Conservation (phyloP, 2,113 vertebrate species). For the Sitta europaea region DNA sequence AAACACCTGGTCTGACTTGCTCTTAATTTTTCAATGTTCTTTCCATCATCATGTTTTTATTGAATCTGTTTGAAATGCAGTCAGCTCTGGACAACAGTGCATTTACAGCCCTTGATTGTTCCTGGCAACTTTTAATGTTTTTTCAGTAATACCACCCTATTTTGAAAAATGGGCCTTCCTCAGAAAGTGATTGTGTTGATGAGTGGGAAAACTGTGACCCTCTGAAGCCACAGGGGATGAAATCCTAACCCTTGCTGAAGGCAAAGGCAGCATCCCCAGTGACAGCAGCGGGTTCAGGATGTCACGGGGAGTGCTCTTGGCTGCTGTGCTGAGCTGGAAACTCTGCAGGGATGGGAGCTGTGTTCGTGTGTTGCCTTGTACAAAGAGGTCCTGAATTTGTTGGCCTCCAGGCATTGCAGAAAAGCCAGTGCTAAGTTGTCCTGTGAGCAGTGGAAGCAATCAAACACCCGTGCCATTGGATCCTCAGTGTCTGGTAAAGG, state of each 20-base stretch:
- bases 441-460: background rate
- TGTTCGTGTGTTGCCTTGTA: background rate
- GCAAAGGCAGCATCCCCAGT: background rate
- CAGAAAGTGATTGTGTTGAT: background rate
- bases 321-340: background rate
- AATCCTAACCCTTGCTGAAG: background rate
- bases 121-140: background rate
- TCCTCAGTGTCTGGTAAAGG: background rate
- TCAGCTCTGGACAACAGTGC: background rate
- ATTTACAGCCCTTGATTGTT: background rate
- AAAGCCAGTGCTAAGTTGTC: background rate
- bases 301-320: background rate
- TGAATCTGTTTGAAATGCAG: background rate
- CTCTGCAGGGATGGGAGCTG: background rate
- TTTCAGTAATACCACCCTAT: background rate
- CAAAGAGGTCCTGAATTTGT: background rate
- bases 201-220: slow-evolving; percentile 13
- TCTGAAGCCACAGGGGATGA: background rate
- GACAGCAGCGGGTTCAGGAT: background rate
- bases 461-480: fast-evolving
- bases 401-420: background rate
- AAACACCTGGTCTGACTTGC: background rate
- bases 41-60: background rate
- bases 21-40: background rate
- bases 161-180: background rate